Evolutionary conservation across 1,140 invertebrate species (phyloP), one percentile per base, ranked within the genome.

Genomic region (Drepana arcuata): DNA sequence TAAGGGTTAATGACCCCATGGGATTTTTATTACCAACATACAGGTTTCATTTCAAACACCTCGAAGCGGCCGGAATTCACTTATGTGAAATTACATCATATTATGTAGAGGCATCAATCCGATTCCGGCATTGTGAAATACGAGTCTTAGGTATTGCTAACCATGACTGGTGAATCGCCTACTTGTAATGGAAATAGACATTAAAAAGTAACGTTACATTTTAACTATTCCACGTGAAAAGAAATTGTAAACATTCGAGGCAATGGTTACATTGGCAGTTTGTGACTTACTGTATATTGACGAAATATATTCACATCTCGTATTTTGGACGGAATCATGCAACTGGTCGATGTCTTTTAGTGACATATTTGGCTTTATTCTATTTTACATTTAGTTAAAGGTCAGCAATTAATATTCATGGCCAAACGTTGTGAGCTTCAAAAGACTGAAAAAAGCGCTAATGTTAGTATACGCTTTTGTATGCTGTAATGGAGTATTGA

Each of bases 201-300:
- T 10, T 21, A 11, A 16, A 23, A 26, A 40, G 41, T 49, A 49
- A 49, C 47, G 47, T 41, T 49, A 49, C 15, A 39, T 42, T 42
- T 49, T 49, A 42, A 43, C 47, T 11, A 14, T 16, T 23, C 15
- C 13, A 49, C 40, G 47, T 37, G 41, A 49, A 49, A 34, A 30
- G 47, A 49, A 49, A 49, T 49, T 43, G 41, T 44, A 43, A 49
- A 49, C 32, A 48, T 13, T 34, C 15, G 10, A n/a, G 10, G 16
- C 16, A 30, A 38, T 15, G 13, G 12, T 34, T 23, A n/a, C 31
- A 6, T 2, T 24, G 14, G 14, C 18, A n/a, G 6, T 37, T 26
- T 7, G 10, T 10, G 10, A 26, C 16, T n/a, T 16, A 16, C 15
- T 33, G 18, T 39, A 25, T 39, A 14, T 16, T 30, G 27, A 14